Conservation (phyloP, 2,113 vertebrate species). For the Carollia perspicillata region DNA sequence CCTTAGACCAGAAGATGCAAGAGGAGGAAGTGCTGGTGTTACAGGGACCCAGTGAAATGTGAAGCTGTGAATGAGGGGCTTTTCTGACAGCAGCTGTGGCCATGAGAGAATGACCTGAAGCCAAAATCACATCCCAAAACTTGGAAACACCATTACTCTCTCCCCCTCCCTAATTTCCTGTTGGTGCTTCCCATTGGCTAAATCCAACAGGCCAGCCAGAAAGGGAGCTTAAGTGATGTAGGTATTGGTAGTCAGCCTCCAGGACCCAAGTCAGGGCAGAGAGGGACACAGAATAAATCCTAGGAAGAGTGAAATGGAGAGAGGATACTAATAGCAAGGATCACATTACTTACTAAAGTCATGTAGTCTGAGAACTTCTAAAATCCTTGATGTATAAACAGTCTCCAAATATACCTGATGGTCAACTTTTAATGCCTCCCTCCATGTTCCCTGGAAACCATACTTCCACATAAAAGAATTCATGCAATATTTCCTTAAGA, state of each 20-base stretch:
- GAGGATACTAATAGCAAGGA: background rate
- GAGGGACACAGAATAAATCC: background rate
- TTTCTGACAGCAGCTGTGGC: background rate
- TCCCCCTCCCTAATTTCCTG: background rate
- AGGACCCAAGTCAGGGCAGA: background rate
- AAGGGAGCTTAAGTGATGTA: background rate
- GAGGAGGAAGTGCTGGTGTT: background rate
- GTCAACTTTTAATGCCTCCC: background rate
- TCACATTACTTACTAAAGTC: background rate
- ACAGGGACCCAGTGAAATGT: background rate
- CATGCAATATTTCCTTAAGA: background rate
- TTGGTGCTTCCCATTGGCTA: background rate
- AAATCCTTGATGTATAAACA: background rate
- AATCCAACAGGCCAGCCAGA: background rate
- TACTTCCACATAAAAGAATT: slow-evolving; percentile 21
- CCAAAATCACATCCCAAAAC: background rate
- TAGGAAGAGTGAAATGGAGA: background rate
- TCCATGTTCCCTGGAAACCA: background rate
- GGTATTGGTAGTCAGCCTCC: background rate
- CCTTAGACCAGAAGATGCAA: background rate
- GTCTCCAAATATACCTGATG: background rate
- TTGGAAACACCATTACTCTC: background rate
- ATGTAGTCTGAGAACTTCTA: background rate
- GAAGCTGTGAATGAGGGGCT: background rate
- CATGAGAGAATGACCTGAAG: background rate